Evolutionary conservation across 2,888 invertebrate species (phyloP).

Genomic region (Lydus trimaculatus): DNA sequence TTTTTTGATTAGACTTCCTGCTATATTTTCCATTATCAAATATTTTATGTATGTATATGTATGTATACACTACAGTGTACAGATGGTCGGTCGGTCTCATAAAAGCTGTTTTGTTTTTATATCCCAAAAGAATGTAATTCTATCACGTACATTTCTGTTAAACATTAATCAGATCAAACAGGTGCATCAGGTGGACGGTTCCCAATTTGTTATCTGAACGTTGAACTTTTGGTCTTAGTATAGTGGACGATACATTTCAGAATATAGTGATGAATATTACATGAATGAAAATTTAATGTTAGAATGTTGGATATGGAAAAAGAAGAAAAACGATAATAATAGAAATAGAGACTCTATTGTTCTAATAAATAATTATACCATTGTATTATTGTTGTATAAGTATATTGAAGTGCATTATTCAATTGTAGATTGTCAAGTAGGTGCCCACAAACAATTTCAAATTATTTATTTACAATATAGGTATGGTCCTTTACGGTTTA

Average conservation of each 20-base stretch:
- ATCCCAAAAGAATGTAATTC: neutral
- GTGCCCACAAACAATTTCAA: conserved; percentile 2
- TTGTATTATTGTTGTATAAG: conserved; percentile 27
- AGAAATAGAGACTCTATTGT: conserved; percentile 19
- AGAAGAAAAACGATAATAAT: neutral
- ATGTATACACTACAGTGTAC: neutral
- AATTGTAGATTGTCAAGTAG: conserved; percentile 23
- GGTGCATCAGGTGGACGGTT: neutral
- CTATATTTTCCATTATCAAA: neutral
- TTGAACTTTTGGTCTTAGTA: neutral
- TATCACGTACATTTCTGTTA: neutral
- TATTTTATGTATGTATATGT: no score
- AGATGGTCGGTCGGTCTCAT: neutral
- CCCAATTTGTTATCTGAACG: neutral
- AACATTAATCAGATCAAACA: neutral
- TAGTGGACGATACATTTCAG: no score
- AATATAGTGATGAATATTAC: conserved; percentile 12
- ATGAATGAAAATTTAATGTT: conserved; percentile 13
- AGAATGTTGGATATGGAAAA: neutral
- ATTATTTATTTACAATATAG: neutral
- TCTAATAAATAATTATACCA: conserved; percentile 27
- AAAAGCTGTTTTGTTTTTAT: neutral
- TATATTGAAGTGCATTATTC: conserved; percentile 25
- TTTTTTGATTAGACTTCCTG: no score
- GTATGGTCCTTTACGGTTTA: neutral